Evolutionary conservation across 2,888 invertebrate genomes (phyloP).

Genomic region (Ochropacha duplaris): DNA sequence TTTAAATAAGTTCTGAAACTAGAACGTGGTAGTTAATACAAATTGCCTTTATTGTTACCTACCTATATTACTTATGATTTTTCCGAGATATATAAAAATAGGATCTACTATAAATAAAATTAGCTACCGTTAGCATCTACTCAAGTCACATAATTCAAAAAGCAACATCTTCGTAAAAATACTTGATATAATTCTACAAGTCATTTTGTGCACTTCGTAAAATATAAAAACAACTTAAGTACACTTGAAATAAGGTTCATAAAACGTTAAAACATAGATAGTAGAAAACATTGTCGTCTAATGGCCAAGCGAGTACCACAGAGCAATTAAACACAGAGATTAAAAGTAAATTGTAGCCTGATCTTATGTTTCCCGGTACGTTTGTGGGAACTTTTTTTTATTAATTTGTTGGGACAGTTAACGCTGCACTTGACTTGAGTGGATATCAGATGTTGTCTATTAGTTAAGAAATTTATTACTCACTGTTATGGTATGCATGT

Average conservation of each 20-base stretch:
- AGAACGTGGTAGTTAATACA: not conserved
- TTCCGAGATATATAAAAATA: not conserved
- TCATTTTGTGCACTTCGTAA: not conserved
- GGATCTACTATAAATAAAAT: not conserved
- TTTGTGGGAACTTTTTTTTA: conserved; percentile 42
- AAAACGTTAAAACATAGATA: not conserved
- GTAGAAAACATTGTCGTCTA: not conserved
- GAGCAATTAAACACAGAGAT: conserved; percentile 8
- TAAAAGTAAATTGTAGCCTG: conserved; percentile 10
- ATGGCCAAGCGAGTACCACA: not conserved
- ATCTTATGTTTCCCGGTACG: conserved; percentile 33
- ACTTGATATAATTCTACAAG: not conserved
- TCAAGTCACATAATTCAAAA: not conserved
- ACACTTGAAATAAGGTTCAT: not conserved
- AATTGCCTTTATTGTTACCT: not conserved
- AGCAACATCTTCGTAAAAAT: not conserved
- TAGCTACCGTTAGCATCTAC: not conserved
- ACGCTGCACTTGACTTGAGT: conserved; percentile 3
- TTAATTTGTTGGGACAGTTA: conserved; percentile 32
- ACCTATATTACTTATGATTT: not conserved
- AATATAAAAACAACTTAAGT: not conserved
- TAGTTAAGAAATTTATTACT: conserved; percentile 6
- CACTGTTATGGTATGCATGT: not conserved
- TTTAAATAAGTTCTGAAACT: too few species aligned
- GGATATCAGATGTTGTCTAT: conserved; percentile 6